Conservation (phyloP, 2,113 vertebrate genomes). For the Ammodytes dubius region DNA sequence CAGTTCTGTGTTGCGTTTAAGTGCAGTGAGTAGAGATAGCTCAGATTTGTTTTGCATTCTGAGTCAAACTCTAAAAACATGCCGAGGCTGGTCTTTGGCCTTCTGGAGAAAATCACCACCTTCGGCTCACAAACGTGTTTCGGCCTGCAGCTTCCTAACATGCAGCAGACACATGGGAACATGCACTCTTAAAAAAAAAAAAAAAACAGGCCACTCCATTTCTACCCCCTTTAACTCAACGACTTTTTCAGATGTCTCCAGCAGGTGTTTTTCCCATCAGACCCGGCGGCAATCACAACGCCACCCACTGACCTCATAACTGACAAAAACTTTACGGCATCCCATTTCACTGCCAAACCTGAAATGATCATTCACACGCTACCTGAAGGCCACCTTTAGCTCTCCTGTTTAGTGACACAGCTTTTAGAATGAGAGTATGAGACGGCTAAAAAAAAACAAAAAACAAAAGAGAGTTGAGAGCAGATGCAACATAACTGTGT, state of each 20-base stretch:
- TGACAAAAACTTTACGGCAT: conserved; percentile 53
- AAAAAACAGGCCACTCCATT: conserved; percentile 27
- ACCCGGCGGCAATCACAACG: conserved; percentile 15
- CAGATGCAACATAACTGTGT: background rate
- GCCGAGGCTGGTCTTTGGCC: conserved; percentile 51
- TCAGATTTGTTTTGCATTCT: background rate
- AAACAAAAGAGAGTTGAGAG: background rate
- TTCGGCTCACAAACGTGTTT: conserved; percentile 51
- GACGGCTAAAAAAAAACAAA: conserved; percentile 20
- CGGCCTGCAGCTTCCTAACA: conserved; percentile 54
- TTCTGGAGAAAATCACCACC: conserved; percentile 51
- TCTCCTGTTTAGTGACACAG: background rate
- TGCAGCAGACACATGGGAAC: conserved; percentile 47
- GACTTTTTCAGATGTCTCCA: conserved; percentile 62
- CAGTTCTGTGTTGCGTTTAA: conserved; percentile 12
- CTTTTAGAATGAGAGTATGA: background rate
- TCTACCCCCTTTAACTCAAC: conserved; percentile 48
- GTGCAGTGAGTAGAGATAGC: background rate
- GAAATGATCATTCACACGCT: conserved; percentile 15
- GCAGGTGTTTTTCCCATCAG: conserved; percentile 78
- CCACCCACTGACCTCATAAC: conserved; percentile 37
- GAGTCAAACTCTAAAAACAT: conserved; percentile 35
- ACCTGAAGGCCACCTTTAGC: background rate
- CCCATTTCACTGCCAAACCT: conserved; percentile 36
- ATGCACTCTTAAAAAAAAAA: conserved; percentile 26